Percentiles rank a stretch among this genome's conserved stretches.
Conservation (phyloP, 2,888 invertebrate genomes). For the Tyria jacobaeae region DNA sequence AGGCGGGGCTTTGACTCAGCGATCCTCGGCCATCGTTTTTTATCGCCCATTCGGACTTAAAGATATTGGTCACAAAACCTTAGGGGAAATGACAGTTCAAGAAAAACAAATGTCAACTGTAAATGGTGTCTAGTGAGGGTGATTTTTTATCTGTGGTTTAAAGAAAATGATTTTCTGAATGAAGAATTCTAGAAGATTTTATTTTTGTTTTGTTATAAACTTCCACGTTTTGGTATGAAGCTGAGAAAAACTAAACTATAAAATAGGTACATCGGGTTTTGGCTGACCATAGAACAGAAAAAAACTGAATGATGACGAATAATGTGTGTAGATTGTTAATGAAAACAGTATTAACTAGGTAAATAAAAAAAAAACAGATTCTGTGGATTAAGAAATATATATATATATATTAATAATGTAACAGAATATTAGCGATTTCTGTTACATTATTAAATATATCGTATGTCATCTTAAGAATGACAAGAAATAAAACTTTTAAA, state of each 20-base stretch:
- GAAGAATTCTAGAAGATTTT: background rate
- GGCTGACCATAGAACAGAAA: no score
- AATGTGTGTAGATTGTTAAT: no score
- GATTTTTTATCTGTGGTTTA: slow-evolving; percentile 1
- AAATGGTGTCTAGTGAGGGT: slow-evolving; percentile 6
- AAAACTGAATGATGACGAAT: no score
- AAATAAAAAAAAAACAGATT: no score
- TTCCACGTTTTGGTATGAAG: no score
- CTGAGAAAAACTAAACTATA: no score
- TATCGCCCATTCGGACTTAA: slow-evolving; percentile 52
- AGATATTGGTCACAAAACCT: slow-evolving; percentile 32
- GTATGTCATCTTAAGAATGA: background rate
- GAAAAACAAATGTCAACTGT: slow-evolving; percentile 16
- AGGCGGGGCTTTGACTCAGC: slow-evolving; percentile 66
- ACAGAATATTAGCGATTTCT: no score
- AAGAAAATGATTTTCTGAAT: background rate
- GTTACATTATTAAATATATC: no score
- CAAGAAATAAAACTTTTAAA: slow-evolving; percentile 21
- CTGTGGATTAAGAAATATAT: no score
- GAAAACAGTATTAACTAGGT: no score
- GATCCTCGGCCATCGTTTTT: slow-evolving; percentile 55
- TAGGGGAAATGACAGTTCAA: slow-evolving; percentile 20
- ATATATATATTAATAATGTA: no score
- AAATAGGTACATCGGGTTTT: no score
- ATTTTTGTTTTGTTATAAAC: background rate